Conservation (phyloP, 53 echinoderm and acorn worm genomes). For the Paracentrotus lividus region DNA sequence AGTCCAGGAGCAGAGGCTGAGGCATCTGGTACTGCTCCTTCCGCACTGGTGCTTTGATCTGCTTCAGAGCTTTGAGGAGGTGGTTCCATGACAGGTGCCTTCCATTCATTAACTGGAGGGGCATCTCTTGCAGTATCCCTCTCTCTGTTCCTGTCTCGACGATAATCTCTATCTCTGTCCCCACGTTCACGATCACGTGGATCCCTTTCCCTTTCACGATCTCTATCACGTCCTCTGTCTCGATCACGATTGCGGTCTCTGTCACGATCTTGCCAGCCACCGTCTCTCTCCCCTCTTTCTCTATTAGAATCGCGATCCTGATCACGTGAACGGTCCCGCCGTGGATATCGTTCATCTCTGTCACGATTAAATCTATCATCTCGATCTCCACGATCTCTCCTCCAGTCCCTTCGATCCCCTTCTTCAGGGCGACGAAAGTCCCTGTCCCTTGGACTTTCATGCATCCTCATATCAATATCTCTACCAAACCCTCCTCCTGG, state of each 20-base stretch:
- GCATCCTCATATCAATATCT: constrained; percentile 80
- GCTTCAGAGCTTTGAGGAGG: background rate
- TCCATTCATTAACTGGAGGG: constrained; percentile 44
- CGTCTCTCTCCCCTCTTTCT: constrained; percentile 73
- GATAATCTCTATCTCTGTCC: constrained; percentile 80
- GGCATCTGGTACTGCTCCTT: constrained; percentile 65
- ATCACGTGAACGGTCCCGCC: constrained; percentile 69
- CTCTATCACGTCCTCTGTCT: constrained; percentile 71
- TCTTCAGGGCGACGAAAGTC: constrained; percentile 71
- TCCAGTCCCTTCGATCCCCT: constrained; percentile 72
- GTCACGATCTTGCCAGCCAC: constrained; percentile 71
- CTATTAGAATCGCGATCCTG: constrained; percentile 74
- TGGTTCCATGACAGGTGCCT: background rate
- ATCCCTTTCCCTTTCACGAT: constrained; percentile 78
- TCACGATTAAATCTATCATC: constrained; percentile 41
- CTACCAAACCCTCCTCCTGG: constrained; percentile 59
- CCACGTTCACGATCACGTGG: constrained; percentile 79
- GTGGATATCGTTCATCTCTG: constrained; percentile 65
- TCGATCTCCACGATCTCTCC: constrained; percentile 55
- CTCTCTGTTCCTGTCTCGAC: constrained; percentile 81
- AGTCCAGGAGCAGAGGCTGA: constrained; percentile 67
- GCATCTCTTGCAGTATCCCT: constrained; percentile 78
- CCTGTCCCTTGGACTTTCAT: constrained; percentile 65
- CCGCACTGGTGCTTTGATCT: constrained; percentile 36
- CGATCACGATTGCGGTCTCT: constrained; percentile 74